Evolutionary conservation across 2,888 invertebrate species (phyloP).

Genomic region (Eulithis testata): DNA sequence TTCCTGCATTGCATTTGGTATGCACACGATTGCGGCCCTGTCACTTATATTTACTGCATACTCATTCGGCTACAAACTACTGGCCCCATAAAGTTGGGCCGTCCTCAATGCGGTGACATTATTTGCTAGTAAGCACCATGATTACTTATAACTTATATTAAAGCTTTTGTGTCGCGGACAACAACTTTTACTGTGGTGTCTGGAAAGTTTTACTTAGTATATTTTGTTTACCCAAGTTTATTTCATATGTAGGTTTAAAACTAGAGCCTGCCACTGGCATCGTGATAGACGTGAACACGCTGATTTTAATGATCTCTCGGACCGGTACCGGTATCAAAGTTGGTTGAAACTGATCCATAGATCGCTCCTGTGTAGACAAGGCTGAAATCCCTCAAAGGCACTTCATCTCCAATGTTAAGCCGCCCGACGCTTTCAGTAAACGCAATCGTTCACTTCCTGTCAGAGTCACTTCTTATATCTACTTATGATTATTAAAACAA

Average conservation of each 20-base stretch:
- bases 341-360: conserved; percentile 1
- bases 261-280: too few relatives aligned
- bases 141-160: neutral
- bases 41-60: conserved; percentile 6
- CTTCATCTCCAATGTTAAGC: neutral
- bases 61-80: conserved; percentile 12
- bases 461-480: neutral
- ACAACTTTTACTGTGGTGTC: too few relatives aligned
- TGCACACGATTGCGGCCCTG: conserved; percentile 2
- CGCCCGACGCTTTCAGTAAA: neutral
- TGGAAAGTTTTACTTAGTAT: too few relatives aligned
- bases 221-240: too few relatives aligned
- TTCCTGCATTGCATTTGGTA: neutral
- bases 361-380: neutral
- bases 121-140: conserved; percentile 8
- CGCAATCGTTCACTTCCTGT: neutral
- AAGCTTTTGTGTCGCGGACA: too few relatives aligned
- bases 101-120: conserved; percentile 12
- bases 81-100: conserved; percentile 13
- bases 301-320: neutral
- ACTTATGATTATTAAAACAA: neutral
- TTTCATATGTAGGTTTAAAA: too few relatives aligned
- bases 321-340: neutral
- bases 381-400: neutral
- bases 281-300: too few relatives aligned